Base-by-base conservation (phyloP, 1,140 invertebrate species). In the Atta texana region DNA sequence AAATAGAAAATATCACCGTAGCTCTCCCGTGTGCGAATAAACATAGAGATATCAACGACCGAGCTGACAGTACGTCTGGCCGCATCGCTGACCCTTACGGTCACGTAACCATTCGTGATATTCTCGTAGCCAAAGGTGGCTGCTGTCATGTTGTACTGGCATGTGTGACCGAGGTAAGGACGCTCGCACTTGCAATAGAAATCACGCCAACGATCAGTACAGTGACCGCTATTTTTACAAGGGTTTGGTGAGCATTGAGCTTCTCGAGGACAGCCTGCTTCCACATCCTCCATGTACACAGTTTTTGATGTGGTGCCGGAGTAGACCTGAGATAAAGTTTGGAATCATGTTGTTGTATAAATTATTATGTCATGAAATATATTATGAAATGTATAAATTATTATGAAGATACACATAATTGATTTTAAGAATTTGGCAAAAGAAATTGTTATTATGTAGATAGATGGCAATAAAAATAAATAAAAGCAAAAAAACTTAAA, bases 41-140 rank as follows among this genome's bases (percentile, higher is more conserved):
- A 98, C 97, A 99, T 98, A 2, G 98, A 98, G 59, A 99, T 97
- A 93, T 99, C 98, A 39, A 99, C 96, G 64, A 98, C 97, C 44
- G 96, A 97, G 77, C 97, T 96, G 55, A 98, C 97, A 0, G 97
- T 96, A 44, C 96, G 94, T 34, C 97, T 96, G 1, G 97, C 97
- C 53, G 95, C 93, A 85, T 97, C 96, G 0, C 96, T 95, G 21
- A 98, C 97, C 57, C 95, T 95, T 14, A 98, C 98, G 0, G 95
- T 96, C 18, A 97, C 97, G 84, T 97, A 96, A n/a, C 96, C 95
- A 87, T 97, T 97, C 0, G 95, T 96, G 0, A 97, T 97, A 81
- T 98, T 97, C 94, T 98, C 98, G 90, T 98, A 97, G 0, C 98
- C 98, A 95, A 99, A 99, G 1, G 98, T 99, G 0, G 98, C 98